Conservation (phyloP, 2,888 invertebrate genomes). For the Gnatocerus cornutus region DNA sequence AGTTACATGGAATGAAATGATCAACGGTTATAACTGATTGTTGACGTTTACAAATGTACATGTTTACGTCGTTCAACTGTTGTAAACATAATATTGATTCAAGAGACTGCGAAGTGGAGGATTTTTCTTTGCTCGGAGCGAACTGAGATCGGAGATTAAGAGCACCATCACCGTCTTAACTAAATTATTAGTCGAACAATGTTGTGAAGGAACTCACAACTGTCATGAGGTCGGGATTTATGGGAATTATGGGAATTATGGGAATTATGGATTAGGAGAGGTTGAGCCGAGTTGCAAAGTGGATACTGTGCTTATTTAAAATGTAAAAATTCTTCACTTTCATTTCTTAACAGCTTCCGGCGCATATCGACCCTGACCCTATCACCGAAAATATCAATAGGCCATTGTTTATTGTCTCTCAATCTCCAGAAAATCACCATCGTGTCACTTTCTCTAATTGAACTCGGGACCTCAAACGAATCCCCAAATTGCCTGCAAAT, state of each 20-base stretch:
- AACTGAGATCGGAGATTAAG: not conserved
- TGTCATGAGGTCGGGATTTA: conserved; percentile 15
- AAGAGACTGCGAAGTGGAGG: not conserved
- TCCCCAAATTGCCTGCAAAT: not conserved
- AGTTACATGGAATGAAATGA: not conserved
- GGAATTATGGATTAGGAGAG: conserved; percentile 9
- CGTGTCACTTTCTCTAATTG: not conserved
- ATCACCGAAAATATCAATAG: conserved; percentile 6
- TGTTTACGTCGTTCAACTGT: not conserved
- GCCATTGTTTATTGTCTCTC: not conserved
- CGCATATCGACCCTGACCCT: conserved; percentile 6
- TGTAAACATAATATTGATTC: conserved; percentile 1
- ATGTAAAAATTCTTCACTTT: not conserved
- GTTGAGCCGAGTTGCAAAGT: not conserved
- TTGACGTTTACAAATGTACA: conserved; percentile 10
- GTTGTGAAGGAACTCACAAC: conserved; percentile 22
- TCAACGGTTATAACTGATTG: conserved; percentile 9
- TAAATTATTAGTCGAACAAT: conserved; percentile 12
- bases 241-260: conserved; percentile 15
- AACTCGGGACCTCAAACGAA: not conserved
- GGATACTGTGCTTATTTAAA: not conserved
- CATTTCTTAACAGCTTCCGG: not conserved
- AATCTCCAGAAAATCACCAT: not conserved
- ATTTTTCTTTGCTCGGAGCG: not conserved
- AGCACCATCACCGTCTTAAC: conserved; percentile 3